phyloP scores from a whole-genome alignment of 2,797 vertebrate genomes.

The Pagetopsis macropterus region DNA sequence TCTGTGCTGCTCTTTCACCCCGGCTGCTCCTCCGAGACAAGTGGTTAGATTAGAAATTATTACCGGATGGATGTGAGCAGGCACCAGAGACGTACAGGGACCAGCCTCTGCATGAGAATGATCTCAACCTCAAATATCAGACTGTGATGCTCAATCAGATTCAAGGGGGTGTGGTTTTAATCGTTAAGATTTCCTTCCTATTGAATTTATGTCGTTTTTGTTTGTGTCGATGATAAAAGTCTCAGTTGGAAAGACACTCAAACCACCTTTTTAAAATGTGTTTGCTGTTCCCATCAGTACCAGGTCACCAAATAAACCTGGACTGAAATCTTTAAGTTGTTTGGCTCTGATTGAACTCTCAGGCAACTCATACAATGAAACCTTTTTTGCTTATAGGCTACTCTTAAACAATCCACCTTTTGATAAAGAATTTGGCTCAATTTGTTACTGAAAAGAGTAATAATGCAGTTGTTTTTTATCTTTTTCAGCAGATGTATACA shows the following conservation, averaged over 20 bases:
- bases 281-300: neutral
- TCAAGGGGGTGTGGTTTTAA: conserved; percentile 4
- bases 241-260: too few relatives aligned
- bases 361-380: too few relatives aligned
- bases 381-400: too few relatives aligned
- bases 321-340: neutral
- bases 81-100: conserved; percentile 17
- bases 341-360: too few relatives aligned
- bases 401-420: too few relatives aligned
- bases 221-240: too few relatives aligned
- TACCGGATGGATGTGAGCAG: conserved; percentile 26
- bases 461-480: too few relatives aligned
- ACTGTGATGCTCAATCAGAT: neutral
- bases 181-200: neutral
- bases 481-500: too few relatives aligned
- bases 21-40: conserved; percentile 20
- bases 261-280: too few relatives aligned
- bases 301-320: neutral
- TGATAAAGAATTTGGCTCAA: too few relatives aligned
- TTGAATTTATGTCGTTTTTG: neutral
- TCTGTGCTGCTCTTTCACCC: conserved; percentile 42
- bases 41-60: conserved; percentile 35
- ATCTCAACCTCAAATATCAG: conserved; percentile 3
- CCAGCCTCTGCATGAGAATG: conserved; percentile 11
- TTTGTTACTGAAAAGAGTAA: too few relatives aligned